phyloP scores from a whole-genome alignment of 1,140 invertebrate species.

The Eupeodes corollae region DNA sequence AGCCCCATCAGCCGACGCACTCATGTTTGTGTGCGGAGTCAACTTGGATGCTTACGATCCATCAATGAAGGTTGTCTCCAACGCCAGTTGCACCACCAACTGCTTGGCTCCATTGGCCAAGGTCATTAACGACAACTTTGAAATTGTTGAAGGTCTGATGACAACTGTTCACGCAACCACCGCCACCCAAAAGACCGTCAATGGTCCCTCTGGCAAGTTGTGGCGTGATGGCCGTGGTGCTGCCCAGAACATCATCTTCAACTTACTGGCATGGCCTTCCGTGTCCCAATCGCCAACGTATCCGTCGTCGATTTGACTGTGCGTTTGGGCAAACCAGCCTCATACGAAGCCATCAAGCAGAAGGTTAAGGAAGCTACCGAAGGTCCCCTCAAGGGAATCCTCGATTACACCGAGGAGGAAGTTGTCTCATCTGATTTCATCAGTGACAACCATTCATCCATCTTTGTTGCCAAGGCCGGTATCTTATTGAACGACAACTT shows the following conservation, averaged over 20 bases:
- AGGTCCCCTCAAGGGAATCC: slow-evolving; percentile 72
- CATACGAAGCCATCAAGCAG: slow-evolving; percentile 81
- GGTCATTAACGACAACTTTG: slow-evolving; percentile 91
- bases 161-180: slow-evolving; percentile 97
- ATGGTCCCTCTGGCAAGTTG: slow-evolving; percentile 86
- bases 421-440: slow-evolving; percentile 90
- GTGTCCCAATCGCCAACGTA: slow-evolving; percentile 90
- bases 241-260: slow-evolving; percentile 96
- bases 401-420: slow-evolving; percentile 89
- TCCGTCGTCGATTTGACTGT: slow-evolving; percentile 97
- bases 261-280: slow-evolving; percentile 97
- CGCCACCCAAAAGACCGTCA: slow-evolving; percentile 95
- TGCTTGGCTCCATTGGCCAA: slow-evolving; percentile 97
- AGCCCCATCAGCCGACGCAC: slow-evolving; percentile 93
- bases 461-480: slow-evolving; percentile 91
- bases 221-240: slow-evolving; percentile 97
- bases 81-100: slow-evolving; percentile 98
- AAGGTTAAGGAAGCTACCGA: slow-evolving; percentile 79
- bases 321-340: slow-evolving; percentile 56
- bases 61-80: slow-evolving; percentile 74
- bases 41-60: slow-evolving; percentile 83
- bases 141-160: slow-evolving; percentile 94
- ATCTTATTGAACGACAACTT: slow-evolving; percentile 83
- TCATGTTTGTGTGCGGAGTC: slow-evolving; percentile 97
- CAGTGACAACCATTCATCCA: slow-evolving; percentile 72